A percentile compares a stretch with the other conserved stretches of the same genome.
phyloP scores from a whole-genome alignment of 2,113 vertebrate species.

The Sylvietta virens region DNA sequence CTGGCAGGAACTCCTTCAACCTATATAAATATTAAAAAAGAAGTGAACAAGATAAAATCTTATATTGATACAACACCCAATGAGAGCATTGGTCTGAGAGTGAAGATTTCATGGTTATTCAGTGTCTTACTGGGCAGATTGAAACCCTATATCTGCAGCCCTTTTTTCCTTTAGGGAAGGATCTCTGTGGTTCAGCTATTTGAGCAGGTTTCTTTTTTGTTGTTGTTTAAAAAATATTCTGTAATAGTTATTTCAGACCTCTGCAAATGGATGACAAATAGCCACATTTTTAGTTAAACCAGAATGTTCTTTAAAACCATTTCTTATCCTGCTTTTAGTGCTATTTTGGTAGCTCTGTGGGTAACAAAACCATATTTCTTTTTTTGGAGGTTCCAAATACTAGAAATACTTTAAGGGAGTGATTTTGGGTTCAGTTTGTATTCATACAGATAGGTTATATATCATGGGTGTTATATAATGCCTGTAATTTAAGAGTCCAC shows the following conservation, averaged over 20 bases:
- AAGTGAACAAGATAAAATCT: neutral
- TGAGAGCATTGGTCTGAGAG: neutral
- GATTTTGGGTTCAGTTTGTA: neutral
- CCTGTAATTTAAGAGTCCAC: constrained; percentile 1
- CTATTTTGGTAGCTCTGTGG: neutral
- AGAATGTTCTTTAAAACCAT: neutral
- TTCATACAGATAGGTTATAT: neutral
- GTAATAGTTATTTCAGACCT: neutral
- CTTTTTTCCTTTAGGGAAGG: neutral
- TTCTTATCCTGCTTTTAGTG: constrained; percentile 1
- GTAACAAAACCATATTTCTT: neutral
- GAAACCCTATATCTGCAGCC: neutral
- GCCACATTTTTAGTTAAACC: constrained; percentile 1
- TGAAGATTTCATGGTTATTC: neutral
- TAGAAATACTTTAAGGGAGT: neutral
- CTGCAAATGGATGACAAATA: constrained; percentile 11
- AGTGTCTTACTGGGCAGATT: neutral
- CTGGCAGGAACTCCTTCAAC: neutral
- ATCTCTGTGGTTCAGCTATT: neutral
- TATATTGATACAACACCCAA: neutral
- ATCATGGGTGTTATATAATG: neutral
- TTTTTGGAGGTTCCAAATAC: neutral
- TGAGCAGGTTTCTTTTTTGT: neutral
- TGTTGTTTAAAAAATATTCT: neutral
- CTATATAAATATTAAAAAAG: neutral